Percentiles rank a stretch among this genome's conserved stretches.
Conservation (phyloP, 2,797 vertebrate species). For the Ateles fusciceps region DNA sequence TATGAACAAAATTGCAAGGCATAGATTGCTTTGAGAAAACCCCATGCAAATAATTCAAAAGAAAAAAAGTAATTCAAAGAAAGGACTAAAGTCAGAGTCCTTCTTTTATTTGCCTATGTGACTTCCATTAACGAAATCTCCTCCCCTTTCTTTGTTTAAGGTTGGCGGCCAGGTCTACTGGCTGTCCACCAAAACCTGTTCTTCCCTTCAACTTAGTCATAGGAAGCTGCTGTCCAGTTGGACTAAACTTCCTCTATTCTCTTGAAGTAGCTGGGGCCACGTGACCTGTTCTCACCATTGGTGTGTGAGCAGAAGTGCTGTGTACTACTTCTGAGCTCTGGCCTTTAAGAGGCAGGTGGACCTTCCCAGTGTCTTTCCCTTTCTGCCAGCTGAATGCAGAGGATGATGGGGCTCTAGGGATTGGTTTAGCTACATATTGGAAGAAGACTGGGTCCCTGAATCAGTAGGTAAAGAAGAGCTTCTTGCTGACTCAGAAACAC, state of each 20-base stretch:
- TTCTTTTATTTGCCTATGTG: neutral
- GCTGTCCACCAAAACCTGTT: neutral
- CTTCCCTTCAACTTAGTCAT: neutral
- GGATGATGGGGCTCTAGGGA: neutral
- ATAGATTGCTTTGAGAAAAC: neutral
- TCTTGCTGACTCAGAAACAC: neutral
- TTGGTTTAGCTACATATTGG: neutral
- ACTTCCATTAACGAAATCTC: neutral
- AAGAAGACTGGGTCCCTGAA: neutral
- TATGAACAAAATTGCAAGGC: neutral
- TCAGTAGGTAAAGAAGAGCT: neutral
- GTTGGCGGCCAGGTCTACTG: neutral
- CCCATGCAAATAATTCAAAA: conserved; percentile 5
- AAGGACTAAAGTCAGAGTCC: neutral
- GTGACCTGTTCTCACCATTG: neutral
- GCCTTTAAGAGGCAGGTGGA: neutral
- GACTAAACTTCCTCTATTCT: neutral
- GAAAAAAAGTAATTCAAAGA: neutral
- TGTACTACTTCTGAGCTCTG: neutral
- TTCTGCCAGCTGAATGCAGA: neutral
- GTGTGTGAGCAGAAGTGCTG: neutral
- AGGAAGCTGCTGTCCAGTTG: neutral
- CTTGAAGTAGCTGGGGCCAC: neutral
- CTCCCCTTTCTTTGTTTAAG: neutral
- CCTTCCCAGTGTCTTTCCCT: neutral